Evolutionary conservation across 2,113 vertebrate species (phyloP), one percentile per base, ranked within the genome.

Genomic region (Protomyctophum bolini): DNA sequence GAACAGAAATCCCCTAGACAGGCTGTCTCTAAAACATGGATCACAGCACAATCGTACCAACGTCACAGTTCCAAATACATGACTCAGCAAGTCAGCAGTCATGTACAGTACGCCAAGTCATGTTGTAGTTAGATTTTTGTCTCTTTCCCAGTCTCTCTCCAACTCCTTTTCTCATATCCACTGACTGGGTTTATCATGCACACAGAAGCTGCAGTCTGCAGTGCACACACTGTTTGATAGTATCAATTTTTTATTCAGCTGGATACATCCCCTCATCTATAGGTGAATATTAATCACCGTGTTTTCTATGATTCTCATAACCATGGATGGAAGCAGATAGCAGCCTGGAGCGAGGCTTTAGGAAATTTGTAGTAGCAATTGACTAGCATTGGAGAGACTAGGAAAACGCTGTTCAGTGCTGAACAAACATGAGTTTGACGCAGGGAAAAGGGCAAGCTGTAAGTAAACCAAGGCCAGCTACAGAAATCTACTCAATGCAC

Each of bases 1-100:
- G 59, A 67, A 59, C 68, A 73, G 81, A 81, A 75, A 82, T 70
- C 82, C 80, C 73, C 55, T 50, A 71, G 73, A 9, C 70, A 70
- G 61, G 65, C 68, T 63, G 58, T 60, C 71, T 60, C 71, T 75
- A 28, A 60, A 68, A 54, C 68, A 69, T 69, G 56, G 63, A 85
- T 87, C 75, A 78, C 87, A 83, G 83, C 83, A 73, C 83, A 88
- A 77, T 83, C 82, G 77, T 80, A 57, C 63, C 66, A 74, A 85
- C 63, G 73, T 86, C 84, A 90, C 72, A 59, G 8, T 15, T 29
- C 12, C 41, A 10, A 14, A 29, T 52, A 56, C 57, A 73, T 87
- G 86, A 90, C 77, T 87, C 85, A 76, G 83, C 88, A 79, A 58
- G 76, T 87, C 79, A 62, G 61, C 45, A 56, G 15, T 14, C 15